Evolutionary conservation across 2,797 vertebrate species (phyloP).

Genomic region (Oryzias sinensis): DNA sequence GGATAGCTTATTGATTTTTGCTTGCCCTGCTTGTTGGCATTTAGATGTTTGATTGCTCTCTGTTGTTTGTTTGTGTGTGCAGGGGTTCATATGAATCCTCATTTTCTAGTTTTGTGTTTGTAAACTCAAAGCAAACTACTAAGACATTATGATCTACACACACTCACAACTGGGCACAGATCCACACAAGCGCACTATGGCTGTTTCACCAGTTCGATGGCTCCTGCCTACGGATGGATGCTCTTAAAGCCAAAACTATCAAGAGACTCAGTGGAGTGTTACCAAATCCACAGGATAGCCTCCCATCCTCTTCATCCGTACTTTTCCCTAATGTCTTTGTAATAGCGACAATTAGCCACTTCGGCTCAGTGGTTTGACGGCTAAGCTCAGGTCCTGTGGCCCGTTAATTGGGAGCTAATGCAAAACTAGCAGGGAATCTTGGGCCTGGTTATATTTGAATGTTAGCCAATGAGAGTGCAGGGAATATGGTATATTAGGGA

Average conservation of each 20-base stretch:
- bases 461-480: slow-evolving; percentile 26
- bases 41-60: slow-evolving; percentile 35
- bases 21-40: slow-evolving; percentile 16
- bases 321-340: slow-evolving; percentile 43
- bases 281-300: slow-evolving; percentile 34
- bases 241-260: slow-evolving; percentile 33
- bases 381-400: slow-evolving; percentile 38
- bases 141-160: no score
- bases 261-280: slow-evolving; percentile 45
- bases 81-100: no score
- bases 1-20: slow-evolving; percentile 55
- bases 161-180: no score
- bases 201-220: slow-evolving; percentile 35
- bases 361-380: slow-evolving; percentile 43
- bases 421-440: slow-evolving; percentile 44
- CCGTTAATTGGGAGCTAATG: slow-evolving; percentile 49
- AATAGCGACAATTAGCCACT: slow-evolving; percentile 63
- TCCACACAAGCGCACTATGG: not conserved
- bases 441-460: slow-evolving; percentile 58
- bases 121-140: not conserved
- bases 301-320: not conserved
- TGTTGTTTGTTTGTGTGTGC: not conserved
- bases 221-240: slow-evolving; percentile 34
- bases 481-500: not conserved
- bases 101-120: not conserved